Conservation (phyloP, 1,140 invertebrate genomes). For the Phymorhynchus buccinoides region DNA sequence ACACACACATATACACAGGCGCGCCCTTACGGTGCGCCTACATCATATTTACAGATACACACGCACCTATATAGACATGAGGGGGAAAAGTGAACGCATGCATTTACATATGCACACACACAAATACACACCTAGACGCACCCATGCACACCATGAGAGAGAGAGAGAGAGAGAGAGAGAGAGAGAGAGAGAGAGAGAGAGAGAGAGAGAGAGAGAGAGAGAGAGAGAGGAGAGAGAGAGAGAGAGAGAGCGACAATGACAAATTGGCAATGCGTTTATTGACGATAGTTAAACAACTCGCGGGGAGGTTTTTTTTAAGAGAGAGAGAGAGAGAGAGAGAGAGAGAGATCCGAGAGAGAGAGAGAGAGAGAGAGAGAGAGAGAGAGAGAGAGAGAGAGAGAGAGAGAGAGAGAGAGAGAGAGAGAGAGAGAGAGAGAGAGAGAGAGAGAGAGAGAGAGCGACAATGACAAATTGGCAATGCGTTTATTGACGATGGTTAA, state of each 20-base stretch:
- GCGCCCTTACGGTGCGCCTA: too few relatives aligned
- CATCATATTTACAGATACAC: too few relatives aligned
- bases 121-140: too few relatives aligned
- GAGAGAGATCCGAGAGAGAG: too few relatives aligned
- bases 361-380: not conserved
- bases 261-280: conserved; percentile 1
- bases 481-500: not conserved
- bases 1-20: too few relatives aligned
- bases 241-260: too few relatives aligned
- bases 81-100: too few relatives aligned
- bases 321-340: conserved; percentile 12
- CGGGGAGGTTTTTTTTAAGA: too few relatives aligned
- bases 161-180: not conserved
- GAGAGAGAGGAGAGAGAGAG: not conserved
- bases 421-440: conserved; percentile 19
- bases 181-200: not conserved
- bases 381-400: conserved; percentile 29
- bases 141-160: too few relatives aligned
- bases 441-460: conserved; percentile 17
- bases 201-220: conserved; percentile 5
- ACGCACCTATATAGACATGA: too few relatives aligned
- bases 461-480: too few relatives aligned
- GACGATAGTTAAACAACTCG: not conserved
- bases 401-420: conserved; percentile 33
- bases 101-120: too few relatives aligned